Evolutionary conservation across 2,888 invertebrate species (phyloP).

Genomic region (Catotricha subobsoleta): DNA sequence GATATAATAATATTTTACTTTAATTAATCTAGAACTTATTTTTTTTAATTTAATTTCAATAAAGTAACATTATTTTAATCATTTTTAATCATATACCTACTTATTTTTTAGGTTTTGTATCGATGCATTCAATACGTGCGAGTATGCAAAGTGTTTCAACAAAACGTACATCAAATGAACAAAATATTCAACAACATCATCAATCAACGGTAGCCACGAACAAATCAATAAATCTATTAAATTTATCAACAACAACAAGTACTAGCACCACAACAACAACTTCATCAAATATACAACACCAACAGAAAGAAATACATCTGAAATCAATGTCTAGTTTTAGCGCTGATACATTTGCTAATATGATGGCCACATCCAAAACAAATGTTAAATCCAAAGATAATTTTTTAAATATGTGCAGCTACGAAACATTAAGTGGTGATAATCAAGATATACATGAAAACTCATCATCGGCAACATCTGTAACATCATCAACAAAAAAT

Average conservation of each 20-base stretch:
- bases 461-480: slow-evolving; percentile 3
- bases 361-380: not conserved
- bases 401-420: slow-evolving; percentile 2
- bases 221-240: not conserved
- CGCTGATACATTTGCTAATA: slow-evolving; percentile 1
- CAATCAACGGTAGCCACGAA: not conserved
- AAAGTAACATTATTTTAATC: no score
- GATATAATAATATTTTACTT: no score
- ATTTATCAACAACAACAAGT: not conserved
- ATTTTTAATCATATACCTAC: no score
- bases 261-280: slow-evolving; percentile 1
- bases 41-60: no score
- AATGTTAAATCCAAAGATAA: not conserved
- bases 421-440: slow-evolving; percentile 1
- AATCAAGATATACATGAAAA: not conserved
- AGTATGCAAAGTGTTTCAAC: slow-evolving; percentile 42
- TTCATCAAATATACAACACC: no score
- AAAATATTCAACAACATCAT: slow-evolving; percentile 14
- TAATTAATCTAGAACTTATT: no score
- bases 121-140: slow-evolving; percentile 42
- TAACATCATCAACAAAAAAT: slow-evolving; percentile 5
- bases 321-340: not conserved
- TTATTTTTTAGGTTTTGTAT: slow-evolving; percentile 40
- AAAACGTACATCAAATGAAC: slow-evolving; percentile 34
- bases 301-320: not conserved